A percentile compares a stretch with the other conserved stretches of the same genome.
These are phyloP conservation scores for Calyptomena viridis DNA, from an alignment of 2,113 vertebrate genomes.

Conservation along the genomic window DNA sequence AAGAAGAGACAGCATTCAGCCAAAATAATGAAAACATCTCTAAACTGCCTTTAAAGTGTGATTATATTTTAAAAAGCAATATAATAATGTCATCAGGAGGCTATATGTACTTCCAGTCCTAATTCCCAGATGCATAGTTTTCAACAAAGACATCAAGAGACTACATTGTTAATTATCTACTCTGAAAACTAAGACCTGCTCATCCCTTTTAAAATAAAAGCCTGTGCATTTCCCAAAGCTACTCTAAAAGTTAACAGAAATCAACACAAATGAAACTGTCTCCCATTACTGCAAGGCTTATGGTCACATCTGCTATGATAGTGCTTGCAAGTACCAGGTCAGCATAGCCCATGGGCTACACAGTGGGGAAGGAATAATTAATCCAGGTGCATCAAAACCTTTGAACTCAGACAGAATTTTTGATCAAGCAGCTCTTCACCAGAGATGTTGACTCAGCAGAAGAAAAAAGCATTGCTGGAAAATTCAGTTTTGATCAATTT, in stretches of 20 bases:
- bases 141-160: neutral
- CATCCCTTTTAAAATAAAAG: neutral
- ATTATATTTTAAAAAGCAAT: neutral
- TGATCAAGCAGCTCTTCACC: neutral
- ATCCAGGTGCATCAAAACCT: neutral
- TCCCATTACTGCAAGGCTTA: neutral
- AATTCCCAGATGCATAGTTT: neutral
- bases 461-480: neutral
- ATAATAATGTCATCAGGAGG: neutral
- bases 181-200: neutral
- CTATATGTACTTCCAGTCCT: neutral
- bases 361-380: neutral
- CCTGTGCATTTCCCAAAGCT: neutral
- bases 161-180: neutral
- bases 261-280: neutral
- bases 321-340: neutral
- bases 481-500: neutral
- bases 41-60: neutral
- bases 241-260: neutral
- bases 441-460: neutral
- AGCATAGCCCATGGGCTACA: neutral
- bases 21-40: neutral
- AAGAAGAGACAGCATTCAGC: neutral
- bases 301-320: neutral
- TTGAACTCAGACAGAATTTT: neutral